Evolutionary conservation across 2,888 invertebrate genomes (phyloP).

Genomic region (Arctia plantaginis): DNA sequence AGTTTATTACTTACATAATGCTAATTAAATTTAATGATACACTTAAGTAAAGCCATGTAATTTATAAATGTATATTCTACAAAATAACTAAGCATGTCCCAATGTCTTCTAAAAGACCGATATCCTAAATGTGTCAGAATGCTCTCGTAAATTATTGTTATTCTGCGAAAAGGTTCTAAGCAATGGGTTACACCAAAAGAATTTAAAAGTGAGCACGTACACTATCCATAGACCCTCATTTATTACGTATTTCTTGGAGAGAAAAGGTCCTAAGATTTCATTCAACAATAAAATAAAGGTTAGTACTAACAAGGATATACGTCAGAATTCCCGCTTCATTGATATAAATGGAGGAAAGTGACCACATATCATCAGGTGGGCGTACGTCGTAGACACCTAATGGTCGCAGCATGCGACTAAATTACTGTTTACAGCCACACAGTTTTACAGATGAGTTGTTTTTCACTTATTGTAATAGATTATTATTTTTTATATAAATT

Average conservation of each 20-base stretch:
- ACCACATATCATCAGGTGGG: conserved; percentile 62
- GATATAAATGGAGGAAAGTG: conserved; percentile 50
- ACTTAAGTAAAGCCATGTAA: neutral
- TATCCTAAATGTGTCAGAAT: conserved; percentile 32
- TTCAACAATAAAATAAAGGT: conserved; percentile 36
- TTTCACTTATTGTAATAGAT: neutral
- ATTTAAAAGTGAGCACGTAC: conserved; percentile 31
- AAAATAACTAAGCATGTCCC: neutral
- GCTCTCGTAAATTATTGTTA: conserved; percentile 20
- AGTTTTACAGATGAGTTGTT: conserved; percentile 5
- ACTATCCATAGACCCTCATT: conserved; percentile 26
- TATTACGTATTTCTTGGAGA: conserved; percentile 31
- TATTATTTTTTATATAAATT: neutral
- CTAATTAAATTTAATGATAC: too few species aligned
- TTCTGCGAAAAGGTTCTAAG: conserved; percentile 13
- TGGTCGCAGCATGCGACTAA: conserved; percentile 13
- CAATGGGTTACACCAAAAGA: conserved; percentile 25
- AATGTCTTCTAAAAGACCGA: conserved; percentile 18
- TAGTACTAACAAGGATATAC: conserved; percentile 38
- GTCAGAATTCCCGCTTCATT: conserved; percentile 44
- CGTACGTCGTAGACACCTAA: conserved; percentile 24
- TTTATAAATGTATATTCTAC: neutral
- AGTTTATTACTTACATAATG: neutral
- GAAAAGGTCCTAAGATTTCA: conserved; percentile 31
- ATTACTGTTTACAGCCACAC: conserved; percentile 21